phyloP scores from a whole-genome alignment of 1,140 invertebrate genomes.

The Mactra quadrangularis region DNA sequence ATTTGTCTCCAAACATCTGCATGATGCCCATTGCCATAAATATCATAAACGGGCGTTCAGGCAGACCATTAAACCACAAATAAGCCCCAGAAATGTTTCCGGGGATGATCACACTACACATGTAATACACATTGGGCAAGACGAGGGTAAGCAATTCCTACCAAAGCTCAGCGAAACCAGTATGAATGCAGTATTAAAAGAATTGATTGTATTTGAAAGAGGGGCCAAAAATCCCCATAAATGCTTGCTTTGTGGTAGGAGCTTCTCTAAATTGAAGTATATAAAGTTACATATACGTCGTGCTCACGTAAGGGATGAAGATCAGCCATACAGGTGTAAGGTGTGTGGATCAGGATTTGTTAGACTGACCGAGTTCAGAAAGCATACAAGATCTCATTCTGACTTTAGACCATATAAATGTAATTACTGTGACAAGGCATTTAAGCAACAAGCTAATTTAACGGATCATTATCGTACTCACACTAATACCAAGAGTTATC shows the following conservation, averaged over 20 bases:
- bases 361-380: constrained; percentile 50
- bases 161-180: constrained; percentile 51
- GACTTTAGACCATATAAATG: constrained; percentile 56
- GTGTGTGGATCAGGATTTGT: constrained; percentile 63
- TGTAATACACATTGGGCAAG: constrained; percentile 49
- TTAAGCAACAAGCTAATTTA: constrained; percentile 54
- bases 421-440: constrained; percentile 45
- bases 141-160: constrained; percentile 39
- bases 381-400: constrained; percentile 52
- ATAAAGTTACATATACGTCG: constrained; percentile 50
- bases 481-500: constrained; percentile 81
- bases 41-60: constrained; percentile 3
- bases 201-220: constrained; percentile 31
- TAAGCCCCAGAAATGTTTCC: background rate
- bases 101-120: constrained; percentile 9
- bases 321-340: constrained; percentile 57
- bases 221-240: constrained; percentile 31
- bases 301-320: constrained; percentile 51
- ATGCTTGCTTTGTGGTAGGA: constrained; percentile 45
- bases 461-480: constrained; percentile 43
- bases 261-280: constrained; percentile 51
- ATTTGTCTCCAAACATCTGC: constrained; percentile 15
- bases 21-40: constrained; percentile 23
- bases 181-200: constrained; percentile 47
- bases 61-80: background rate